Evolutionary conservation across 2,888 invertebrate genomes (phyloP).

Genomic region (Ethmia dodecea): DNA sequence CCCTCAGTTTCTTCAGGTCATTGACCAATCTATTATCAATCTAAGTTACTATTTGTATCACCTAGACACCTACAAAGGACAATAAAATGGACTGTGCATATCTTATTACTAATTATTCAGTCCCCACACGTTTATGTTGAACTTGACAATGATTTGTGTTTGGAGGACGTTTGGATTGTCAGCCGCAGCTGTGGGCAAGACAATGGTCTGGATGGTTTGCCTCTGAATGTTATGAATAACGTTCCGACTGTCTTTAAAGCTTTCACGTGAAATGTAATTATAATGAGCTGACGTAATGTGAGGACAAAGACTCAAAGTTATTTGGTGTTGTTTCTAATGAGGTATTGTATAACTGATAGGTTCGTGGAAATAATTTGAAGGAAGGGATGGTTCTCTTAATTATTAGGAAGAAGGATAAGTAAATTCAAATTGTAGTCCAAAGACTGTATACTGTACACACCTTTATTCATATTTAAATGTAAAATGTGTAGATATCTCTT

Average conservation of each 20-base stretch:
- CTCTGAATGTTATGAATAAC: conserved; percentile 43
- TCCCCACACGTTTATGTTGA: conserved; percentile 43
- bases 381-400: no score
- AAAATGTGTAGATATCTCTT: no score
- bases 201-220: conserved; percentile 37
- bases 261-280: conserved; percentile 15
- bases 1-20: no score
- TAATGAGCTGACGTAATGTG: conserved; percentile 1
- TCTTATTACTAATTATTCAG: conserved; percentile 19
- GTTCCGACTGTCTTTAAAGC: conserved; percentile 20
- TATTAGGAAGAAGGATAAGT: no score
- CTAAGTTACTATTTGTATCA: no score
- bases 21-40: no score
- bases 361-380: no score
- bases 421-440: no score
- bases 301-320: conserved; percentile 3
- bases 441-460: no score
- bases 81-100: no score
- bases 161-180: conserved; percentile 41
- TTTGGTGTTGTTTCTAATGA: not conserved
- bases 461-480: no score
- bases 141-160: conserved; percentile 62
- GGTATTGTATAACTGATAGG: not conserved
- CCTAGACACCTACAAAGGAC: no score
- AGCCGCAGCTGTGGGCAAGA: conserved; percentile 46